Evolutionary conservation across 2,888 invertebrate species (phyloP).

Genomic region (Drosophila paracracens): DNA sequence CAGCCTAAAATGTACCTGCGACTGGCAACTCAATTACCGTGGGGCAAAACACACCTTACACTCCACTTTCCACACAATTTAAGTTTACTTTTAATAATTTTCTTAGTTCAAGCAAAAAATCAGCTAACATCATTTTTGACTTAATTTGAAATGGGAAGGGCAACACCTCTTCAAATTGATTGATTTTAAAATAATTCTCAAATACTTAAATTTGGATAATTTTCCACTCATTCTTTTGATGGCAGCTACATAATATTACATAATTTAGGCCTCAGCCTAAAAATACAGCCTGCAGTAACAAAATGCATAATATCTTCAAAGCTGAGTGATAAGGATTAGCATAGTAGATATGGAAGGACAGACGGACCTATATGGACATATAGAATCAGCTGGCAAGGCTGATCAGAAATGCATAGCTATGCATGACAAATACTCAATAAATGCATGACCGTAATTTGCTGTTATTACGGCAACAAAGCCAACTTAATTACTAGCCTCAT

Average conservation of each 20-base stretch:
- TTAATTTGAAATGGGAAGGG: background rate
- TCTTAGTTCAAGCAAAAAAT: background rate
- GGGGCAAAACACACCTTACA: slow-evolving; percentile 1
- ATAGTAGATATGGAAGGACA: background rate
- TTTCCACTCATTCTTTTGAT: background rate
- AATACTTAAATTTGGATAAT: too few relatives aligned
- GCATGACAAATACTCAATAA: background rate
- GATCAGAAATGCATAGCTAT: background rate
- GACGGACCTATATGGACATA: background rate
- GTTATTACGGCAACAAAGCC: background rate
- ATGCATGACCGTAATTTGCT: background rate
- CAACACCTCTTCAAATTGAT: background rate
- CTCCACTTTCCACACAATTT: slow-evolving; percentile 2
- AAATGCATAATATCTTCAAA: background rate
- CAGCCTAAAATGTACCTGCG: background rate
- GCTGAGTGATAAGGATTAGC: background rate
- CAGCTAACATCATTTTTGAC: background rate
- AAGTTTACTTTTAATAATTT: background rate
- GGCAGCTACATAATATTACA: background rate
- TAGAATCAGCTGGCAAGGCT: background rate
- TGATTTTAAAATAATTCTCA: background rate
- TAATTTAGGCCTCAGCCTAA: too few relatives aligned
- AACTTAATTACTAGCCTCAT: rapidly evolving
- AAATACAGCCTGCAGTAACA: background rate
- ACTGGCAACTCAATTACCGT: slow-evolving; percentile 6